These are phyloP conservation scores for Syrrhaptes paradoxus DNA, from an alignment of 2,113 vertebrate genomes.

Conservation along the genomic window DNA sequence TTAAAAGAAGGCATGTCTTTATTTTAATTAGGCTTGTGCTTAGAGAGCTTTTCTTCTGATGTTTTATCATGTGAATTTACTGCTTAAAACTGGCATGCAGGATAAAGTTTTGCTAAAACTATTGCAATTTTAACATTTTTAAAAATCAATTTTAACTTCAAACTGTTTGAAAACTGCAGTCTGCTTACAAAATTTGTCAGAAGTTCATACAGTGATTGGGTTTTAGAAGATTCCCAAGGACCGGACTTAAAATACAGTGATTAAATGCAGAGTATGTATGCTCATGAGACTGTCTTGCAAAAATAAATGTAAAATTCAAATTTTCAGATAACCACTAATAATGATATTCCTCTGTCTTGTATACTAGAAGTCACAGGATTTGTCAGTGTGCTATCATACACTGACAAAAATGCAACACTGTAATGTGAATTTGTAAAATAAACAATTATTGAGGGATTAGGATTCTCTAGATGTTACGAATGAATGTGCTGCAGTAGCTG, in stretches of 20 bases:
- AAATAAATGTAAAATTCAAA: background rate
- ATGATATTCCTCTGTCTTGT: background rate
- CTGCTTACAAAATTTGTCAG: background rate
- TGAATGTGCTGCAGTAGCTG: background rate
- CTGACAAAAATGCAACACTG: background rate
- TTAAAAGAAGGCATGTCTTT: background rate
- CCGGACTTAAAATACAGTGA: background rate
- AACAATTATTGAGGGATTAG: background rate
- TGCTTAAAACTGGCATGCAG: background rate
- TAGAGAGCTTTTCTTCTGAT: constrained; percentile 5
- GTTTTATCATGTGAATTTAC: background rate
- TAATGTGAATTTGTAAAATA: background rate
- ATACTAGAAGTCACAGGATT: background rate
- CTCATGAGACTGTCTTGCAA: background rate
- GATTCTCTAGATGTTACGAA: background rate
- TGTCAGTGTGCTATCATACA: background rate
- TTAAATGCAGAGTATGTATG: background rate
- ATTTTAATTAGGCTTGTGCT: background rate
- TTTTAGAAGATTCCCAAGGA: background rate
- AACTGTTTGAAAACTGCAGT: background rate
- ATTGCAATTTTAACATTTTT: background rate
- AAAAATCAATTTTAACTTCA: background rate
- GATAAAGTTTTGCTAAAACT: background rate
- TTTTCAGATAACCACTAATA: background rate
- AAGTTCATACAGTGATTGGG: background rate